A percentile compares a stretch with the other conserved stretches of the same genome.
Conservation (phyloP, 1,140 invertebrate genomes). For the Mya arenaria region DNA sequence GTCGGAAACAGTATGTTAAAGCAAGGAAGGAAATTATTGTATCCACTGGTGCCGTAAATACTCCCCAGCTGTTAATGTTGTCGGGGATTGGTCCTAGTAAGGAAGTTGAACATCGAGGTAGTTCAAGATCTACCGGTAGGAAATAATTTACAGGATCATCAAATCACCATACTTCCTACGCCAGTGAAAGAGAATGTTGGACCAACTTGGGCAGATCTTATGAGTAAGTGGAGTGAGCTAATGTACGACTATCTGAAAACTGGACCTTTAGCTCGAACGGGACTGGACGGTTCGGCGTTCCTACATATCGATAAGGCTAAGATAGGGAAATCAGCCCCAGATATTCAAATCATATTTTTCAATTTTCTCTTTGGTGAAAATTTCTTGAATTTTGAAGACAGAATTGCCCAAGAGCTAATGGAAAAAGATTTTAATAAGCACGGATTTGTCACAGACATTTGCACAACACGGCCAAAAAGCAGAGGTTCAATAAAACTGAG, state of each 20-base stretch:
- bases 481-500: constrained; percentile 70
- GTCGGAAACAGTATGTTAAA: constrained; percentile 19
- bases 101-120: constrained; percentile 63
- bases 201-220: constrained; percentile 30
- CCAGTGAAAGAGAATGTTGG: background rate
- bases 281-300: background rate
- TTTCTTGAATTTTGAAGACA: background rate
- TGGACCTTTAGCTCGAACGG: constrained; percentile 46
- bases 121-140: constrained; percentile 89
- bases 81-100: constrained; percentile 45
- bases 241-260: constrained; percentile 59
- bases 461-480: constrained; percentile 63
- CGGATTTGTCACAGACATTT: constrained; percentile 11
- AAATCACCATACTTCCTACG: constrained; percentile 47
- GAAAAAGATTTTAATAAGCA: background rate
- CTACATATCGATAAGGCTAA: background rate
- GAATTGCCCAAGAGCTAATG: constrained; percentile 7
- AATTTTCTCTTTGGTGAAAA: background rate
- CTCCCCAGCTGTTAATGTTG: constrained; percentile 50
- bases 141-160: constrained; percentile 91
- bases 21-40: constrained; percentile 45
- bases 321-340: constrained; percentile 4
- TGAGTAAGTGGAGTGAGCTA: constrained; percentile 41
- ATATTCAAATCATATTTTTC: constrained; percentile 25
- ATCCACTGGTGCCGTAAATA: constrained; percentile 40